Base-by-base conservation (phyloP, 2,888 invertebrate species). In the Caenorhabditis afra region DNA sequence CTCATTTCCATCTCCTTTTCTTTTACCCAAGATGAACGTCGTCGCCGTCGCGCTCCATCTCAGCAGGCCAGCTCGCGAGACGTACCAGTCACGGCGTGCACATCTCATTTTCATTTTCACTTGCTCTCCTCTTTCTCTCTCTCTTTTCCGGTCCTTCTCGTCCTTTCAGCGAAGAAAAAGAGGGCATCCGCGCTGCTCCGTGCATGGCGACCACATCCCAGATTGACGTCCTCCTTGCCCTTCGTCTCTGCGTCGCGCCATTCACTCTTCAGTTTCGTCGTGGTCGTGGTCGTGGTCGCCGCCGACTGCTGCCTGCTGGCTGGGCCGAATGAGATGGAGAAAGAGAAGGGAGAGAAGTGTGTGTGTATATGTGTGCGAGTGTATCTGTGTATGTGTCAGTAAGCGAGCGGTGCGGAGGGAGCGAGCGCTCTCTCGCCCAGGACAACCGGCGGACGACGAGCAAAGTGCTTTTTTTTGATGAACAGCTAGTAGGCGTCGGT, bases 401-500 rank as follows among this genome's bases (percentile, higher is more conserved):
- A 29, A 35, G 52, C 29, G 35, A 11, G 52, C 41, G 45, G 29
- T 29, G 29, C 29, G 29, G 29, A 29, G 29, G 29, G 29, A 29
- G 29, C 29, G 29, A 29, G 29, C 29, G 29, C 29, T 3, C 29
- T 29, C 57, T 49, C 49, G 57, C 37, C 66, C 20, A 66, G 52
- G 64, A 64, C 64, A 64, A 64, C 62, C 62, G 62, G 20, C 52
- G 45, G 68, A 61, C 68, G 68, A 61, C 68, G 67, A 62, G 70
- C 70, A 70, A 70, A 62, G 55, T 70, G 70, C 70, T 55, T 70
- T 70, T 29, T 68, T 68, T 70, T 61, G 47, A 70, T 55, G 70
- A 70, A 70, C 70, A 55, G 35, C 55, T 20, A 47, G 12, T 22
- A 29, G 29, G 29, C 29, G 29, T 41, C 41, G 41, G n/a, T n/a